phyloP scores from a whole-genome alignment of 92 coral and sea anemone species.

The Palythoa grandiflora region DNA sequence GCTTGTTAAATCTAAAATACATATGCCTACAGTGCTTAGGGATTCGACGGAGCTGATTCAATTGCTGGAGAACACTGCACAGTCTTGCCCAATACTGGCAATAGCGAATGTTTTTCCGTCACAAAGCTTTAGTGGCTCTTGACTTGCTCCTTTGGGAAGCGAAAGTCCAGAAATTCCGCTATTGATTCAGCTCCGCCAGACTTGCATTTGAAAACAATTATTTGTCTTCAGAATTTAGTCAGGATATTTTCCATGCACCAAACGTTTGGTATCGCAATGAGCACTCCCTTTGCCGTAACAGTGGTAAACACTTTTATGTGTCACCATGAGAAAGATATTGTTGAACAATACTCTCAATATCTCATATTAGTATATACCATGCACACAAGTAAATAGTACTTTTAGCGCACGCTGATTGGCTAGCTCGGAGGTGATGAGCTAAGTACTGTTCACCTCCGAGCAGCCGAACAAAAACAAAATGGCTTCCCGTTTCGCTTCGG shows the following conservation, averaged over 20 bases:
- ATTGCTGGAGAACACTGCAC: neutral
- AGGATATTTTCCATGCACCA: conserved; percentile 18
- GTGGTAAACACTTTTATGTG: conserved; percentile 8
- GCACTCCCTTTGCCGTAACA: conserved; percentile 1
- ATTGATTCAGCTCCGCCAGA: conserved; percentile 56
- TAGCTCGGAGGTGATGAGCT: no score
- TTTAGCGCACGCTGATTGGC: no score
- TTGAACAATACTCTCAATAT: conserved; percentile 4
- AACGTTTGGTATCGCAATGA: neutral
- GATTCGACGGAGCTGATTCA: no score
- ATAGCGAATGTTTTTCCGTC: neutral
- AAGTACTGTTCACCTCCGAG: no score
- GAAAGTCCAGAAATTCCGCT: conserved; percentile 50
- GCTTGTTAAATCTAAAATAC: no score
- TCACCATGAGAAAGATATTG: conserved; percentile 15
- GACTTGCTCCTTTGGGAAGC: conserved; percentile 13
- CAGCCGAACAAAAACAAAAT: no score
- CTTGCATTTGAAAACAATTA: conserved; percentile 51
- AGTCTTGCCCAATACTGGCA: neutral
- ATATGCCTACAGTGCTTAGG: no score
- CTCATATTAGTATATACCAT: neutral
- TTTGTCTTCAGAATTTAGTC: neutral
- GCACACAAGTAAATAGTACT: no score
- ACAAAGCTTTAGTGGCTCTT: conserved; percentile 1
- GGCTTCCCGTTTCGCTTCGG: no score